A percentile compares a stretch with the other conserved stretches of the same genome.
These are phyloP conservation scores for Tetramorium alpestre DNA, from an alignment of 1,140 invertebrate species.

Conservation along the genomic window DNA sequence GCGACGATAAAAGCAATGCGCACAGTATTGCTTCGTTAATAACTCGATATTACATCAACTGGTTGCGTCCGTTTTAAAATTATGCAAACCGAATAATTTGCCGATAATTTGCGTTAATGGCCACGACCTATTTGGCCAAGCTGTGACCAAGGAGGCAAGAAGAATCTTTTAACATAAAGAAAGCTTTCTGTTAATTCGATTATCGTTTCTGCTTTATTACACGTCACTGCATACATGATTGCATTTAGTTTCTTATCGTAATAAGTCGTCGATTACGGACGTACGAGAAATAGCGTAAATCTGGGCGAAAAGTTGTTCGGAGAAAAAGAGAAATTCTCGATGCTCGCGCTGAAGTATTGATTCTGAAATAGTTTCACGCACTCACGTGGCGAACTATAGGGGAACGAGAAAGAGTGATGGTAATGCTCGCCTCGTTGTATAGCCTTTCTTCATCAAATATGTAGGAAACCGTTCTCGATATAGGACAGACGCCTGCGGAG, in stretches of 20 bases:
- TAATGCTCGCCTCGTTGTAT: constrained; percentile 66
- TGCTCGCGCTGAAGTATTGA: constrained; percentile 76
- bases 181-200: not conserved
- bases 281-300: not conserved
- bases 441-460: constrained; percentile 76
- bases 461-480: constrained; percentile 69
- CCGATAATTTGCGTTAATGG: constrained; percentile 38
- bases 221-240: not conserved
- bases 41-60: constrained; percentile 15
- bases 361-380: constrained; percentile 71
- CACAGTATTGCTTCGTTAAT: constrained; percentile 44
- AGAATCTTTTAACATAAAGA: not conserved
- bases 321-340: not conserved
- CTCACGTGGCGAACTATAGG: constrained; percentile 65
- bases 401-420: constrained; percentile 68
- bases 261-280: not conserved
- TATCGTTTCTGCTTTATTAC: not conserved
- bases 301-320: too few relatives aligned
- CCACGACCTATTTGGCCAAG: not conserved
- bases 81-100: constrained; percentile 29
- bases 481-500: constrained; percentile 63
- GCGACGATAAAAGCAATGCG: constrained; percentile 48
- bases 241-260: not conserved
- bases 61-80: constrained; percentile 38
- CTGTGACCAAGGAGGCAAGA: not conserved